Conservation (phyloP, 1,140 invertebrate genomes). For the Chironomus tepperi region DNA sequence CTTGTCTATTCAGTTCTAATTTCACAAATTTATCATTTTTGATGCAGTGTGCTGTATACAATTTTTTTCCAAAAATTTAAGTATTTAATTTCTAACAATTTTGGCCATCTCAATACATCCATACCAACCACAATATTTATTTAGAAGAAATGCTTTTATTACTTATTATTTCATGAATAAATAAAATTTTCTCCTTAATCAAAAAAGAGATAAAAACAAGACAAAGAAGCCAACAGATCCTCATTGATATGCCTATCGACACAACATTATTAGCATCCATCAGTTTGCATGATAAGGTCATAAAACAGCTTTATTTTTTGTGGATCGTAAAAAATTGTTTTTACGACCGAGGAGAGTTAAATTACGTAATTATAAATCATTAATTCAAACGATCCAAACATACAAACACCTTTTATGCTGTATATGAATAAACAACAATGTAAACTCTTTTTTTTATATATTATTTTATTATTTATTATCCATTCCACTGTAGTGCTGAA, state of each 20-base stretch:
- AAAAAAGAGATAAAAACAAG: background rate
- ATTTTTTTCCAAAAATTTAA: too few species aligned
- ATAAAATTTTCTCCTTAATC: too few species aligned
- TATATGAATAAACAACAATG: background rate
- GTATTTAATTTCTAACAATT: too few species aligned
- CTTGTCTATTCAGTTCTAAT: too few species aligned
- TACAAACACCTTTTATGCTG: background rate
- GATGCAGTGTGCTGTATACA: too few species aligned
- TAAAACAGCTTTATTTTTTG: constrained; percentile 19
- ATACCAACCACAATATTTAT: too few species aligned
- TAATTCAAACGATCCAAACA: background rate
- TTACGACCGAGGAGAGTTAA: background rate
- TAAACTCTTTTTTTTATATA: background rate
- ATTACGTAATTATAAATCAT: constrained; percentile 22
- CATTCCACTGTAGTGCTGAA: background rate
- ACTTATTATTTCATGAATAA: too few species aligned
- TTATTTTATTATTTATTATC: background rate
- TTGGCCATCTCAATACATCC: too few species aligned
- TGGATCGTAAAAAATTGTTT: constrained; percentile 10
- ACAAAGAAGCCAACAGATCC: background rate
- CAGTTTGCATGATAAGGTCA: background rate
- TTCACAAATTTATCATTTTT: too few species aligned
- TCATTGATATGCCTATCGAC: background rate
- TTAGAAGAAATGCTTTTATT: too few species aligned
- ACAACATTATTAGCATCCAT: constrained; percentile 17